Base-by-base conservation (phyloP, 2,888 invertebrate species). In the Camptogramma bilineatum region DNA sequence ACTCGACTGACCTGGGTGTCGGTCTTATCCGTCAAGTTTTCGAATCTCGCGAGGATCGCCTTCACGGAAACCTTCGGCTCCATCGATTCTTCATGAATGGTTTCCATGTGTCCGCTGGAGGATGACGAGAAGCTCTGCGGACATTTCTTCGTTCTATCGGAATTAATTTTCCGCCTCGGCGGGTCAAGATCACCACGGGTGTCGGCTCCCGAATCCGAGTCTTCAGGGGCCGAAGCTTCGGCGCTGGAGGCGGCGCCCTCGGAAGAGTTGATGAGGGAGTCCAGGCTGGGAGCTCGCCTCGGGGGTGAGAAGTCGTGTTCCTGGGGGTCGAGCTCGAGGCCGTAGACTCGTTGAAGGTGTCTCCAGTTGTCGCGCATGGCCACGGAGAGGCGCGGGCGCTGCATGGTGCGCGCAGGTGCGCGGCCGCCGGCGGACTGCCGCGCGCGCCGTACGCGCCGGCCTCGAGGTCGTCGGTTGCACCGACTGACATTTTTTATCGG, bases 31-130 rank as follows among this genome's bases (percentile, higher is more conserved):
- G 87, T 94, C 73, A 96, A 93, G 80, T 95, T 95, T 87, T 97
- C 97, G 87, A 97, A 97, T 71, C 97, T 94, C 59, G 96, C 96
- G 75, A 97, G 93, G 74, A 97, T 97, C 82, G 96, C 97, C 82
- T 96, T 96, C 70, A 97, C 97, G 70, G 97, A 97, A 78, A 97
- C 94, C 90, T 97, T 97, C n/a, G 95, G 95, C 82, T 97, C 97
- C 51, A 91, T 93, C 39, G 94, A 94, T 79, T 97, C 97, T 85
- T 97, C 97, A 64, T 96, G 94, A 70, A 97, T 97, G 54, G 97
- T 97, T 86, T 96, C 97, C 97, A 97, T 97, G 84, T 95, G 95
- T 74, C 88, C 95, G 83, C 94, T 94, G 79, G 95, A 95, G 72
- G 93, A 93, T 18, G 93, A 93, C 72, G 93, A 93, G 86, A 83